Conservation (phyloP, 2,888 invertebrate species). For the Nemotelus nigrinus region DNA sequence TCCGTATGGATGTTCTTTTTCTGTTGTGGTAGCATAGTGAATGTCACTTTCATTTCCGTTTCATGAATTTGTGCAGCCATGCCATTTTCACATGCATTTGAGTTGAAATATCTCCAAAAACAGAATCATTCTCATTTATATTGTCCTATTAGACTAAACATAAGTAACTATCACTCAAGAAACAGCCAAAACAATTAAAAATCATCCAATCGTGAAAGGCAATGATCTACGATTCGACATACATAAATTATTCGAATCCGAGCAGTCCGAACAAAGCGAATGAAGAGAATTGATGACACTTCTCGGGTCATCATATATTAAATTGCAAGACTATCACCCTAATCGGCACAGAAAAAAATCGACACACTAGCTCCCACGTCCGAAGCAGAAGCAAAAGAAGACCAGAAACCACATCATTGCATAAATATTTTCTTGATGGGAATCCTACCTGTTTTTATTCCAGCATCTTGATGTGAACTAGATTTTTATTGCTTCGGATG, state of each 20-base stretch:
- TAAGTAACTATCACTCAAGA: too few relatives aligned
- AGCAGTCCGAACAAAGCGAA: neutral
- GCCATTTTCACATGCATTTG: too few relatives aligned
- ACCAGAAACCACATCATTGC: neutral
- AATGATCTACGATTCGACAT: neutral
- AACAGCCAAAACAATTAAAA: neutral
- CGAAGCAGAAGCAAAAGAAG: neutral
- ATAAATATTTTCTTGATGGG: conserved; percentile 1
- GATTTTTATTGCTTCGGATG: neutral
- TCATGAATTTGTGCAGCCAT: too few relatives aligned
- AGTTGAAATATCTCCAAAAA: too few relatives aligned
- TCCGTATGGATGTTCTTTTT: too few relatives aligned
- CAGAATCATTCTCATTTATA: too few relatives aligned
- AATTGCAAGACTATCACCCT: neutral
- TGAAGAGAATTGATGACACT: neutral
- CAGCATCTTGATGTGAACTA: neutral
- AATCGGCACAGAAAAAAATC: neutral
- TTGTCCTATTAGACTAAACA: too few relatives aligned
- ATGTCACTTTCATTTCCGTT: too few relatives aligned
- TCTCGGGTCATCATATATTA: neutral
- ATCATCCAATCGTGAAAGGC: neutral
- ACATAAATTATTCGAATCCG: neutral
- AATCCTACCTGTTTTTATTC: neutral
- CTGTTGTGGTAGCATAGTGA: too few relatives aligned
- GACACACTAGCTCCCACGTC: neutral